Percentiles rank a stretch among this genome's conserved stretches.
Evolutionary conservation across 2,113 vertebrate species (phyloP).

Genomic region (Barnardius zonarius): DNA sequence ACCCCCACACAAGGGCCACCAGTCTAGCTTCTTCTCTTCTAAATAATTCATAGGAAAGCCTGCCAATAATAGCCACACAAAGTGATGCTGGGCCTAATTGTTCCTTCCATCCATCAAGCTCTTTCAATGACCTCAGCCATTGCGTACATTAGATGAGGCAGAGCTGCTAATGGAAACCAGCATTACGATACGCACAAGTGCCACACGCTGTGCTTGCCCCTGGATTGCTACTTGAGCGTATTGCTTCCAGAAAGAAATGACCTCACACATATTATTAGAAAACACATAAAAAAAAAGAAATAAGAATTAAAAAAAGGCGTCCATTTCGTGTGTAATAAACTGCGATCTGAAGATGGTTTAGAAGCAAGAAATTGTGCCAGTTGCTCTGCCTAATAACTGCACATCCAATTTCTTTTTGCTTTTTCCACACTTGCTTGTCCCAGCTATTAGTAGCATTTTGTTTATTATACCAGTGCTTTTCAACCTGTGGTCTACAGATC

Average conservation of each 20-base stretch:
- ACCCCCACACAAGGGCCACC: too few species aligned
- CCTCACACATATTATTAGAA: background rate
- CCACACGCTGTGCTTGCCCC: background rate
- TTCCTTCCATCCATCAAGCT: background rate
- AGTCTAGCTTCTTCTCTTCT: background rate
- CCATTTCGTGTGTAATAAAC: background rate
- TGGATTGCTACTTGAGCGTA: background rate
- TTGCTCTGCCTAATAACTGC: background rate
- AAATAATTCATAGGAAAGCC: background rate
- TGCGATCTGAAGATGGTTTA: background rate
- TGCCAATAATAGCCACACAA: background rate
- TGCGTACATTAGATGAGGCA: background rate
- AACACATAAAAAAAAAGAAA: background rate
- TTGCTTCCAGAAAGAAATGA: background rate
- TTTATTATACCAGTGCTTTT: background rate
- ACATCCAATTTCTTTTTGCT: background rate
- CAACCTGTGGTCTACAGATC: background rate
- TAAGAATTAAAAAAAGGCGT: background rate
- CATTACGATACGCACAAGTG: rapidly evolving
- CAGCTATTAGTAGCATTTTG: background rate
- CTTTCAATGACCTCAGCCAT: background rate
- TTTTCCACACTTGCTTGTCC: background rate
- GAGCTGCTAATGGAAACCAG: background rate
- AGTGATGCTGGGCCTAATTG: background rate
- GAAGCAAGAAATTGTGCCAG: background rate